Base-by-base conservation (phyloP, 2,113 vertebrate species). In the Aptenodytes forsteri region DNA sequence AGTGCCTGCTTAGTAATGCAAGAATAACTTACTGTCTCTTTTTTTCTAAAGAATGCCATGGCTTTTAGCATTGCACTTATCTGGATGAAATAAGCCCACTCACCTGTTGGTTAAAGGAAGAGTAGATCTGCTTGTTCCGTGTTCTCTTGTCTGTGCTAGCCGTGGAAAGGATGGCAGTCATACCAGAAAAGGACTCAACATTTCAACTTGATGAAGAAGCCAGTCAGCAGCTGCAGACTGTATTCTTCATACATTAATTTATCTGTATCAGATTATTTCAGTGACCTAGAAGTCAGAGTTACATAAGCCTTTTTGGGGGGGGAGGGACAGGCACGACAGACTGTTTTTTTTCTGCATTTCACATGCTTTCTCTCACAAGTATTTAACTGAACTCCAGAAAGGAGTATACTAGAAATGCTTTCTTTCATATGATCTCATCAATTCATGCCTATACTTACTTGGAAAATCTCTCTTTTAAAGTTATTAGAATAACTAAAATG, bases 191-290 rank as follows among this genome's bases (percentile, higher is more conserved):
- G 30, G 32, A 73, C 25, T 20, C 42, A 58, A 44, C 36, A 64
- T 59, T 91, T 83, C 69, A 47, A 3, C 17, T 49, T 38, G 29
- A 20, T n/a, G 58, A 70, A 54, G 50, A 40, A 30, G 11, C 62
- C 7, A 18, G 8, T 23, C 65, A 42, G 59, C 54, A 95, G 36
- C 64, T 85, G 32, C 15, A 50, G 27, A 30, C 19, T 64, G 2
- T 32, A 10, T 96, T 99, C 98, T 65, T 98, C 98, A 16, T 97
- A 97, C 16, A 96, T 96, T 95, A 97, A 97, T 14, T 95, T 94
- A 1, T 9, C 47, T 66, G 10, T 50, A 19, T 62, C 44, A 65
- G 36, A 46, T 71, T 17, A 42, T 40, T 73, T 71, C 50, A 38
- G 42, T 66, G 54, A 77, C 23, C 50, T 47, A 21, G 40, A 34